Evolutionary conservation across 2,888 invertebrate species (phyloP).

Genomic region (Lithodes maja): DNA sequence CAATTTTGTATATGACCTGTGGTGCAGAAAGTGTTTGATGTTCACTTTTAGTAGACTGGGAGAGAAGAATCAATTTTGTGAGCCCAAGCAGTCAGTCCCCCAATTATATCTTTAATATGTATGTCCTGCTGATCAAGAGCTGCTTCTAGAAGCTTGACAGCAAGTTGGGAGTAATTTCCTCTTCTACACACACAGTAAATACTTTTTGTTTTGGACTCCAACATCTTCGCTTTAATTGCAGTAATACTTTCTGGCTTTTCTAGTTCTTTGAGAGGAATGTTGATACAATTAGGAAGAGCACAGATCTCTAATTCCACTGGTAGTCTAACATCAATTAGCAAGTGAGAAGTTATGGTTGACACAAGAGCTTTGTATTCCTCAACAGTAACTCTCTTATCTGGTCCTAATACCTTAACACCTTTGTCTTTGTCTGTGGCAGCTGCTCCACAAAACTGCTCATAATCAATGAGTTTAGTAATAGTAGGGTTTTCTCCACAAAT

Average conservation of each 20-base stretch:
- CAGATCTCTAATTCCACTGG: slow-evolving; percentile 91
- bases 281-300: slow-evolving; percentile 83
- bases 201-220: slow-evolving; percentile 73
- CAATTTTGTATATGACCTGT: too few species aligned
- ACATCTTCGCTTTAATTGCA: slow-evolving; percentile 27
- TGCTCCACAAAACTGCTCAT: slow-evolving; percentile 93
- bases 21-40: too few species aligned
- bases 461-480: slow-evolving; percentile 86
- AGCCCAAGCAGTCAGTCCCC: slow-evolving; percentile 94
- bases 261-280: slow-evolving; percentile 82
- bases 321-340: slow-evolving; percentile 94
- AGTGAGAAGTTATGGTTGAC: slow-evolving; percentile 73
- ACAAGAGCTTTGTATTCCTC: slow-evolving; percentile 74
- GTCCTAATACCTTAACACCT: slow-evolving; percentile 63
- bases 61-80: slow-evolving; percentile 85
- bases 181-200: slow-evolving; percentile 92
- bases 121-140: slow-evolving; percentile 74
- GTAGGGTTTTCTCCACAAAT: slow-evolving; percentile 86
- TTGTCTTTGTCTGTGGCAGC: slow-evolving; percentile 86
- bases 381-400: slow-evolving; percentile 69
- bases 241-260: slow-evolving; percentile 74
- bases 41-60: slow-evolving; percentile 91
- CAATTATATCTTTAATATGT: slow-evolving; percentile 82
- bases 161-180: slow-evolving; percentile 98
- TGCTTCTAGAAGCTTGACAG: slow-evolving; percentile 81